Base-by-base conservation (phyloP, 2,113 vertebrate species). In the Scomber colias region DNA sequence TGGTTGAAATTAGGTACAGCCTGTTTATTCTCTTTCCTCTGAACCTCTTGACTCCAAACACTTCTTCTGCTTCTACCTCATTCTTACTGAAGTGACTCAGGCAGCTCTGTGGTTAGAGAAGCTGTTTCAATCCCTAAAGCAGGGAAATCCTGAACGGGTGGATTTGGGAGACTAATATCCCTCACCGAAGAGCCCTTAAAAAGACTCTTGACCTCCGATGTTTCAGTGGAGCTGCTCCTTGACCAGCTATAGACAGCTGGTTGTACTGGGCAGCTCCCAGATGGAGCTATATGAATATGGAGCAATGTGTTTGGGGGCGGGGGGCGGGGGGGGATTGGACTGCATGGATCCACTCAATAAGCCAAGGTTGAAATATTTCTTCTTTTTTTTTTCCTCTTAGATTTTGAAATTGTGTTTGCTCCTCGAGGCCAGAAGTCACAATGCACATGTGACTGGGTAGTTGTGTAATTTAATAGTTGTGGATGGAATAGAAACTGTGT, bases 21-120 rank as follows among this genome's bases (percentile, higher is more conserved):
- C 31, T 88, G 51, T 79, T 85, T 84, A 57, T 71, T 80, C 70
- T 66, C 64, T 48, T 30, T 30, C 71, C 71, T 50, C 50, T 73
- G 35, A 59, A 67, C 51, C 21, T 66, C 48, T 67, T 67, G 51
- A 35, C 60, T 24, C 21, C 35, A 19, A 46, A n/a, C 1, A 54
- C 44, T 62, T 60, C 74, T 21, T 50, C 15, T 49, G 3, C 21
- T 12, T 51, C 31, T 12, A 3, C 40, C 44, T 75, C 61, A 48
- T 66, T 71, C 68, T 55, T 46, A 64, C 49, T 71, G 44, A 75
- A 54, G 56, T 75, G 48, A 24, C 13, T 1, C 46, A 71, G 57
- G 48, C 30, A 59, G 55, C 54, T 4, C 51, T 3, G 24, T 55
- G 71, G 71, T 80, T n/a, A 64, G 50, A 67, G 62, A 62, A 77